These are phyloP conservation scores for Sarotherodon lohbergeri DNA, from an alignment of 2,113 vertebrate genomes.

Conservation along the genomic window DNA sequence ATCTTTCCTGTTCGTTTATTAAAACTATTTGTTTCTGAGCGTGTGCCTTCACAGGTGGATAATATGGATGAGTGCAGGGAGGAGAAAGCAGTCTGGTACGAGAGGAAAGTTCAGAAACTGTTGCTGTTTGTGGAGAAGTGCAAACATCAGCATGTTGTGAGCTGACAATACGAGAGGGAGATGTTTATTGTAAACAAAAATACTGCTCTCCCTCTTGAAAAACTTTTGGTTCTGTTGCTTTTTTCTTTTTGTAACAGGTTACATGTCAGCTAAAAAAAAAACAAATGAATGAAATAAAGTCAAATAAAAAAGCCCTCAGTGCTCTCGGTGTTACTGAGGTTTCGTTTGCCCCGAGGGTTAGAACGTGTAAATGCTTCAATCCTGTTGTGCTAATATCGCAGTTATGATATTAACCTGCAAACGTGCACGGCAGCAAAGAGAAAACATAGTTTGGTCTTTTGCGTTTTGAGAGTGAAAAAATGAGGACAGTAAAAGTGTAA, in stretches of 20 bases:
- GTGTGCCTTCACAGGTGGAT: background rate
- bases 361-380: background rate
- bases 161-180: background rate
- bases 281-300: background rate
- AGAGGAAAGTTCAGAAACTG: background rate
- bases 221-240: accelerated
- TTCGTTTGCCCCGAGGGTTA: background rate
- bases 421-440: background rate
- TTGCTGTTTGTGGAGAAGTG: background rate
- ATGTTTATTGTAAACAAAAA: slow-evolving; percentile 2
- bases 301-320: background rate
- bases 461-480: background rate
- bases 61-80: background rate
- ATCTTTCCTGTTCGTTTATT: background rate
- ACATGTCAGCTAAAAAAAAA: background rate
- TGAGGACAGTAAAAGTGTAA: background rate
- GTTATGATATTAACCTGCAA: background rate
- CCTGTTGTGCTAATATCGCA: background rate
- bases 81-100: background rate
- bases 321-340: background rate
- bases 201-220: background rate
- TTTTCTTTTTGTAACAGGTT: background rate
- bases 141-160: background rate
- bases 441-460: background rate
- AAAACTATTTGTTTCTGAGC: background rate